Evolutionary conservation across 64 coral and sea anemone genomes (phyloP).

Genomic region (Acropora yongei): DNA sequence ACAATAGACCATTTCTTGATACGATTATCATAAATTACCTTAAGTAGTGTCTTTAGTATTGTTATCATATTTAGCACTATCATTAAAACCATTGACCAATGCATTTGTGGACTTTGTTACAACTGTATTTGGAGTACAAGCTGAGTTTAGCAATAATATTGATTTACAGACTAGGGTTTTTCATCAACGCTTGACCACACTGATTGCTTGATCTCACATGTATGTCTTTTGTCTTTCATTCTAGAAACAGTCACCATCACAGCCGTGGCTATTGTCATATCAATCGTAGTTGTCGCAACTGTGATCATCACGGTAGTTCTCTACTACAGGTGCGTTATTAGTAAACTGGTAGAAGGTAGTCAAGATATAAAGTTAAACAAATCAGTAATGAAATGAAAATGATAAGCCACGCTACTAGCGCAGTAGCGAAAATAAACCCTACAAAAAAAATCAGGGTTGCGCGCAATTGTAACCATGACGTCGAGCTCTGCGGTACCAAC

Average conservation of each 20-base stretch:
- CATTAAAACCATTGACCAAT: background rate
- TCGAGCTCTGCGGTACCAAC: background rate
- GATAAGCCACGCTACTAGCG: background rate
- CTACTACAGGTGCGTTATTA: conserved; percentile 7
- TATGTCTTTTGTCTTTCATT: background rate
- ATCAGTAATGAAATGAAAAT: background rate
- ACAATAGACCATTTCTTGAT: too few species aligned
- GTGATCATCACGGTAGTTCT: background rate
- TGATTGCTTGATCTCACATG: background rate
- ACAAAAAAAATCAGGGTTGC: background rate
- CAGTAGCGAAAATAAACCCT: background rate
- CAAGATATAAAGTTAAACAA: background rate
- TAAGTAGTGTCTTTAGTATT: background rate
- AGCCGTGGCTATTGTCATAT: background rate
- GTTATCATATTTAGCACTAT: background rate
- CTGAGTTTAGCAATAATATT: background rate
- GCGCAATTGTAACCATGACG: background rate
- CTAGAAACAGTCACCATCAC: background rate
- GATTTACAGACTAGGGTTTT: background rate
- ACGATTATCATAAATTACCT: background rate
- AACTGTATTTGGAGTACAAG: background rate
- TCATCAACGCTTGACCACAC: background rate
- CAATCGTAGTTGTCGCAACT: background rate
- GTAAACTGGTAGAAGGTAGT: background rate
- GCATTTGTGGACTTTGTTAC: background rate